Evolutionary conservation across 2,113 vertebrate genomes (phyloP).

Genomic region (Ceyx melanurus): DNA sequence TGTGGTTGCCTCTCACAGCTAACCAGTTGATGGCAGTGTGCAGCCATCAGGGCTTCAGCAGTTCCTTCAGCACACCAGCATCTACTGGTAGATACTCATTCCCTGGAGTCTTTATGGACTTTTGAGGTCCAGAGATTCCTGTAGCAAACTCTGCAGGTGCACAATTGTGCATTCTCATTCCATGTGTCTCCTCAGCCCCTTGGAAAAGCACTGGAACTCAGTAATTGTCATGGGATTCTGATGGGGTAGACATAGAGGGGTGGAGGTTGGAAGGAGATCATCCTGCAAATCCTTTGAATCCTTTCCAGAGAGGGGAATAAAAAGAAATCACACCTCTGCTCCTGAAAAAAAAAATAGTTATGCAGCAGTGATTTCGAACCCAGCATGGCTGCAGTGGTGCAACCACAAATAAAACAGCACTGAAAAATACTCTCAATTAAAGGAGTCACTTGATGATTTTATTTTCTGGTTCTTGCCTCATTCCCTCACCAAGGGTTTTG

Average conservation of each 20-base stretch:
- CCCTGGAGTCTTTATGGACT: background rate
- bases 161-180: background rate
- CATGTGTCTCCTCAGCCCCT: background rate
- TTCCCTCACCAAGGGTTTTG: background rate
- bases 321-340: background rate
- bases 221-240: background rate
- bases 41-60: background rate
- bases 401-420: background rate
- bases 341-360: background rate
- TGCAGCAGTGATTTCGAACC: background rate
- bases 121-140: background rate
- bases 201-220: background rate
- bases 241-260: background rate
- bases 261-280: no score
- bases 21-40: constrained; percentile 14
- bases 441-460: background rate
- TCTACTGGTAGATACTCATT: background rate
- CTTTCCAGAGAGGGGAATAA: background rate
- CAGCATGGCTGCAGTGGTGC: background rate
- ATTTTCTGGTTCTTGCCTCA: background rate
- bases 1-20: background rate
- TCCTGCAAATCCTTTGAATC: no score
- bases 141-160: background rate
- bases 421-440: background rate
- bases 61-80: background rate